Base-by-base conservation (phyloP, 2,797 vertebrate species). In the Channa striata region DNA sequence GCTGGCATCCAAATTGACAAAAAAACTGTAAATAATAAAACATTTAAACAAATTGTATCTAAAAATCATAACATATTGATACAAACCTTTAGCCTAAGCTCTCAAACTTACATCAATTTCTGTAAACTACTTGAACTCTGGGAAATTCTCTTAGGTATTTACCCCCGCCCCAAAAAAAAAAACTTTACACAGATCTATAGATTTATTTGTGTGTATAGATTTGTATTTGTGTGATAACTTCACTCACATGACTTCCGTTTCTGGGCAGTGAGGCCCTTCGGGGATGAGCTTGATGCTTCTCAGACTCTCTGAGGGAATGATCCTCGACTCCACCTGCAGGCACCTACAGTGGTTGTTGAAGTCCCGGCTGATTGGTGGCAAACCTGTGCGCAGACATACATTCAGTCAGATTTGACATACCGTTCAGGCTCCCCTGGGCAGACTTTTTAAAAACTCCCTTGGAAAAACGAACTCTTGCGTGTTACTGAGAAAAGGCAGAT, bases 211-310 rank as follows among this genome's bases (percentile, higher is more conserved):
- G 4, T 16, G 48, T 44, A n/a, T n/a, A n/a, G n/a, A n/a, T n/a
- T n/a, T 21, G 6, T 3, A 8, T n/a, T 21, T 30, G 14, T 21
- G n/a, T 46, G 16, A 21, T 2, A 19, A 54, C 3, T 60, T 33
- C 3, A 87, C 94, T 88, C 68, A 95, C 94, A 95, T 93, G 64
- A 95, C 87, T 72, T 95, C 94, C 0, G 68, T 87, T 0, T 73
- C 64, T 0, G 85, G 72, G 79, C 94, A 95, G 85, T 93, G 91
- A 0, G 91, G 75, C 3, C 93, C 91, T 36, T 83, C 78, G 1
- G 91, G 87, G 40, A 93, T 0, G 11, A 95, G 82, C 66, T 93
- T 92, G 67, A 95, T 89, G 62, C 91, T 93, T 56, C 52, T 84
- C 77, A 95, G 80, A 57, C 1, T 90, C 33, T 88, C 73, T 0